phyloP scores from a whole-genome alignment of 2,797 vertebrate genomes.

The Aselliscus stoliczkanus region DNA sequence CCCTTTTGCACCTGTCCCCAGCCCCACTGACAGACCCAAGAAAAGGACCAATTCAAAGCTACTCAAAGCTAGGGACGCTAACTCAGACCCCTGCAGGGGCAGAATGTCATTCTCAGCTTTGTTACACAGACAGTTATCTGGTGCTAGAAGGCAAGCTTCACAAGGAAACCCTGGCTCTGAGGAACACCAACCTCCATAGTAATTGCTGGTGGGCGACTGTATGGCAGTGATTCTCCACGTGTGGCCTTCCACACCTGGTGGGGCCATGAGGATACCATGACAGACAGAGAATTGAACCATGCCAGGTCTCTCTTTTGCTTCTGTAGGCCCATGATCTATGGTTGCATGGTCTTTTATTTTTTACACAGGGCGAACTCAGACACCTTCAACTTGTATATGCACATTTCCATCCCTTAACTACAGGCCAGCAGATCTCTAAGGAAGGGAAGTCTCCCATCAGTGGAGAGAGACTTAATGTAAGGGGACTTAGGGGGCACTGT shows the following conservation, averaged over 20 bases:
- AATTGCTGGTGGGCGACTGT: neutral
- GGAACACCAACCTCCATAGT: rapidly evolving
- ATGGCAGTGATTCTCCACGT: neutral
- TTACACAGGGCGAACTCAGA: neutral
- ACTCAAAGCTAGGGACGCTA: neutral
- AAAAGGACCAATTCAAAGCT: neutral
- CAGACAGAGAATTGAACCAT: neutral
- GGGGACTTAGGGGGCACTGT: too few relatives aligned
- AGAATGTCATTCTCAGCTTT: neutral
- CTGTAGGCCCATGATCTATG: neutral
- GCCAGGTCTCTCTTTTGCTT: neutral
- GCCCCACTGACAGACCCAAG: neutral
- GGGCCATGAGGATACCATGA: neutral
- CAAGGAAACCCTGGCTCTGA: neutral
- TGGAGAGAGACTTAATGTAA: neutral
- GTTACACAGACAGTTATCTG: neutral
- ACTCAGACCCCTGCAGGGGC: neutral
- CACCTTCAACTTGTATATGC: neutral
- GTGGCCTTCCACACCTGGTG: neutral
- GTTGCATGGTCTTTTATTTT: neutral
- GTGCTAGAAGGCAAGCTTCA: neutral
- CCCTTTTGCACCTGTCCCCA: neutral
- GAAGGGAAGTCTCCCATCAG: neutral
- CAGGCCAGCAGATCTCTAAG: neutral
- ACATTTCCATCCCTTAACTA: neutral